Percentiles rank a stretch among this genome's conserved stretches.
phyloP scores from a whole-genome alignment of 2,888 invertebrate species.

The Drosophila lacicola region DNA sequence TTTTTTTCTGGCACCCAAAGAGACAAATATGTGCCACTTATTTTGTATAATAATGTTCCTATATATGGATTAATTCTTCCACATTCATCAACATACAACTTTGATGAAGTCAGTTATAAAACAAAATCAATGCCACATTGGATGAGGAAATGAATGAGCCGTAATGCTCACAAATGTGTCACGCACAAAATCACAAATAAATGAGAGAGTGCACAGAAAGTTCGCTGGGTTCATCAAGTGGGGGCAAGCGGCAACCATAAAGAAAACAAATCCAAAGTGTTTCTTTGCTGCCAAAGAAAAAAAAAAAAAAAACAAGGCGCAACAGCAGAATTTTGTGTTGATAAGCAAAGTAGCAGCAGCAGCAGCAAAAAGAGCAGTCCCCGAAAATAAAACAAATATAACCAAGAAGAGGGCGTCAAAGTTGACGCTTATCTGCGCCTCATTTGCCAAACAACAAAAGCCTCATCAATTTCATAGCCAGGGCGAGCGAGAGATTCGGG shows the following conservation, averaged over 20 bases:
- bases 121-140: slow-evolving; percentile 16
- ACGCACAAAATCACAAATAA: slow-evolving; percentile 41
- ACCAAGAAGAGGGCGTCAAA: slow-evolving; percentile 65
- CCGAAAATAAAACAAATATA: slow-evolving; percentile 28
- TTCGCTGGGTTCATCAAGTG: slow-evolving; percentile 46
- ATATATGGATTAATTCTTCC: background rate
- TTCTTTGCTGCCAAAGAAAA: slow-evolving; percentile 6
- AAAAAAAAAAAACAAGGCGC: slow-evolving; percentile 13
- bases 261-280: slow-evolving; percentile 5
- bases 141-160: slow-evolving; percentile 39
- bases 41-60: no score
- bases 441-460: slow-evolving; percentile 77
- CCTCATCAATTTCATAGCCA: slow-evolving; percentile 72
- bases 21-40: background rate
- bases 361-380: slow-evolving; percentile 7
- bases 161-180: slow-evolving; percentile 53
- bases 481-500: slow-evolving; percentile 51
- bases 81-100: background rate
- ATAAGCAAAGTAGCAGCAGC: slow-evolving; percentile 46
- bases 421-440: slow-evolving; percentile 77
- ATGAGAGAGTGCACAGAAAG: slow-evolving; percentile 17
- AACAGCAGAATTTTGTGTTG: slow-evolving; percentile 30
- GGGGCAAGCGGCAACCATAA: slow-evolving; percentile 4
- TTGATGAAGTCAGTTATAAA: slow-evolving; percentile 5
- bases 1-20: background rate